These are phyloP conservation scores for Eulithis testata DNA, from an alignment of 2,888 invertebrate species.

Conservation along the genomic window DNA sequence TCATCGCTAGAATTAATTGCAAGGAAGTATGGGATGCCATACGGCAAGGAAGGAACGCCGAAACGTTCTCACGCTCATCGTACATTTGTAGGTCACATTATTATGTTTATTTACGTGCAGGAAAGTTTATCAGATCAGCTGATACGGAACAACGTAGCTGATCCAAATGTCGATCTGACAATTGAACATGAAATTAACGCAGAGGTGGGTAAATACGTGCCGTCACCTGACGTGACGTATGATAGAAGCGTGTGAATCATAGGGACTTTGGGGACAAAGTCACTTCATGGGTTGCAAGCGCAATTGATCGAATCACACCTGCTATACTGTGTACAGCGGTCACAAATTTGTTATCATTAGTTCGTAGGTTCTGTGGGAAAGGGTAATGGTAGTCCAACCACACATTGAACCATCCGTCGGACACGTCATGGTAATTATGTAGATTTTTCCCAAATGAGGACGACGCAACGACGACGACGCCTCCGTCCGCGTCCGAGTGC, in stretches of 20 bases:
- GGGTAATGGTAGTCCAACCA: conserved; percentile 43
- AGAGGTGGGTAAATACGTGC: conserved; percentile 11
- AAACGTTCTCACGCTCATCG: conserved; percentile 69
- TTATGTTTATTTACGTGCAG: conserved; percentile 32
- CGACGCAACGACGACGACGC: conserved; percentile 38
- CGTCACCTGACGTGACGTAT: conserved; percentile 35
- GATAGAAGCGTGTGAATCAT: conserved; percentile 52
- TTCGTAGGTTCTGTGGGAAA: conserved; percentile 60
- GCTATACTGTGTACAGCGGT: conserved; percentile 55
- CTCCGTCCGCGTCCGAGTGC: conserved; percentile 35
- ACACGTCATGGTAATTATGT: conserved; percentile 43
- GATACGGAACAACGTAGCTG: conserved; percentile 19
- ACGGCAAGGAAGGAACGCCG: conserved; percentile 62
- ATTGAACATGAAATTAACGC: conserved; percentile 25
- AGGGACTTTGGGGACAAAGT: conserved; percentile 57
- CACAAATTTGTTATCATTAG: conserved; percentile 60
- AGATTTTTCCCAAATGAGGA: conserved; percentile 43
- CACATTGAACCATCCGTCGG: conserved; percentile 37
- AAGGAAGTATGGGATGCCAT: conserved; percentile 76
- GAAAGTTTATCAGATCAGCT: conserved; percentile 34
- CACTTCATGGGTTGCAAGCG: conserved; percentile 60
- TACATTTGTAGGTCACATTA: conserved; percentile 41
- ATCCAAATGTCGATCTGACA: conserved; percentile 12
- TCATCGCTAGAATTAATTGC: conserved; percentile 79
- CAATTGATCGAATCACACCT: conserved; percentile 76